Evolutionary conservation across 1,140 invertebrate species (phyloP).

Genomic region (Bombus affinis): DNA sequence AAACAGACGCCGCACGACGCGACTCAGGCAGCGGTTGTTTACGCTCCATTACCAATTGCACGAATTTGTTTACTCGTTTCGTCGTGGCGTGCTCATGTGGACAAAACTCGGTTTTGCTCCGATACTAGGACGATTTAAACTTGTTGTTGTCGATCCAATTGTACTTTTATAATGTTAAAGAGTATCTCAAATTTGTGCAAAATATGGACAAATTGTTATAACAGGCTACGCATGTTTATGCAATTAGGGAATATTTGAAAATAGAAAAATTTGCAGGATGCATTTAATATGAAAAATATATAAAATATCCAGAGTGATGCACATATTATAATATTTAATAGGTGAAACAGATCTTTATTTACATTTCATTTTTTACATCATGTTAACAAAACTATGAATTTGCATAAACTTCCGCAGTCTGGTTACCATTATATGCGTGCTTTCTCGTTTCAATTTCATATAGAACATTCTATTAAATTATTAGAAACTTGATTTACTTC

Average conservation of each 20-base stretch:
- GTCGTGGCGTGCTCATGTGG: no score
- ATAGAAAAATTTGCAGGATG: no score
- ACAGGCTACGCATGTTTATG: background rate
- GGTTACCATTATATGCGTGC: no score
- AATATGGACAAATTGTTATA: background rate
- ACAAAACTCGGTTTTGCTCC: no score
- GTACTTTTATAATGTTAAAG: background rate
- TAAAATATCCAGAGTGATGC: no score
- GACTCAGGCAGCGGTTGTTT: constrained; percentile 8
- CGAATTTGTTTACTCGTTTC: constrained; percentile 35
- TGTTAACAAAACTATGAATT: background rate
- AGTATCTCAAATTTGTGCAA: background rate
- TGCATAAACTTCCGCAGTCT: no score
- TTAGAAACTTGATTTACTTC: background rate
- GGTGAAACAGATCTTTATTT: background rate
- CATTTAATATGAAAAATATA: no score
- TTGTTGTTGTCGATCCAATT: background rate
- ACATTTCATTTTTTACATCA: background rate
- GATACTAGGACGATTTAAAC: background rate
- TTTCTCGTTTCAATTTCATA: no score
- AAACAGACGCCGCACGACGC: background rate
- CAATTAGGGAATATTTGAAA: no score
- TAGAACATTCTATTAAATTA: no score
- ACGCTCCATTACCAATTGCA: constrained; percentile 23
- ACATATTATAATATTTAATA: no score